These are phyloP conservation scores for Syncerus caffer DNA, from an alignment of 2,797 vertebrate genomes.

Conservation along the genomic window DNA sequence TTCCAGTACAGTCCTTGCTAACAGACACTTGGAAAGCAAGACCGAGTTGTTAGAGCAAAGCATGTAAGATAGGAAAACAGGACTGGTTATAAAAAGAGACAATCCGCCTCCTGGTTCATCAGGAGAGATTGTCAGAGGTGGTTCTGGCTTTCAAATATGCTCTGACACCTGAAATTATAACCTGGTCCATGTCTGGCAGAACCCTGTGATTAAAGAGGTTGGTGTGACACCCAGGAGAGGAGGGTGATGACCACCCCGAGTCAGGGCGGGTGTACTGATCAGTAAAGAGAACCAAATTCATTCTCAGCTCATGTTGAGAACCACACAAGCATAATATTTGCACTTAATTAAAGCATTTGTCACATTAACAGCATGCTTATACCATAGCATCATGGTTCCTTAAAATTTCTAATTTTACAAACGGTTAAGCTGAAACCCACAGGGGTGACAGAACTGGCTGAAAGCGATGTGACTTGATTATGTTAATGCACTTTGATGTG, in stretches of 20 bases:
- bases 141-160: background rate
- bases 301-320: background rate
- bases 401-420: background rate
- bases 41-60: background rate
- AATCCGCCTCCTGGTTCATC: background rate
- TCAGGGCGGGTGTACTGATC: background rate
- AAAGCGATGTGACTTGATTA: background rate
- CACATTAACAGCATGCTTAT: background rate
- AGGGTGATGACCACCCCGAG: background rate
- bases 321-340: background rate
- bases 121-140: background rate
- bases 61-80: background rate
- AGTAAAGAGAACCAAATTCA: background rate
- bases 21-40: background rate
- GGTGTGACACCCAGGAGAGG: background rate
- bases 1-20: background rate
- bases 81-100: background rate
- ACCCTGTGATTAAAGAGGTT: background rate
- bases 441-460: background rate
- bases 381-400: background rate
- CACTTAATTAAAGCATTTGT: background rate
- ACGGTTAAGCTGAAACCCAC: background rate
- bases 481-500: background rate
- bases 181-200: background rate
- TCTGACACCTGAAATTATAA: background rate